phyloP scores from a whole-genome alignment of 2,113 vertebrate species.

The Sigmodon hispidus region DNA sequence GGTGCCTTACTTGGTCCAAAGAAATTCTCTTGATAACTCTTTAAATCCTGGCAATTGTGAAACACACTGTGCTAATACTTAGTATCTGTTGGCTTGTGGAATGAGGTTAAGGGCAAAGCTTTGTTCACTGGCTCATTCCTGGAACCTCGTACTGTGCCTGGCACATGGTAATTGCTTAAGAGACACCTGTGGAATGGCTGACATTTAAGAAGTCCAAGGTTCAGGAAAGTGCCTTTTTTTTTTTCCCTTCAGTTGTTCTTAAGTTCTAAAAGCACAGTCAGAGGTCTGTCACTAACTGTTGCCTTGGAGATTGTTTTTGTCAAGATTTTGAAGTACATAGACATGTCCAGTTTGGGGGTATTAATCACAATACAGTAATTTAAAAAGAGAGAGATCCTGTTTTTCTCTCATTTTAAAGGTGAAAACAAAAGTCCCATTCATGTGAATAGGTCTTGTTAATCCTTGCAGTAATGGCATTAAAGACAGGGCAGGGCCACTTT shows the following conservation, averaged over 20 bases:
- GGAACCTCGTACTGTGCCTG: neutral
- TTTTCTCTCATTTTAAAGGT: conserved; percentile 25
- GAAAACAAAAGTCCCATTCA: neutral
- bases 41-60: neutral
- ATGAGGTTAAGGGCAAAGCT: neutral
- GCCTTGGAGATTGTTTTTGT: neutral
- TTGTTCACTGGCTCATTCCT: neutral
- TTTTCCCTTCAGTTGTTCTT: neutral
- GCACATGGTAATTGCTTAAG: neutral
- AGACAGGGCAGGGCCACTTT: neutral
- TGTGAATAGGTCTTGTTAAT: conserved; percentile 3
- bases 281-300: neutral
- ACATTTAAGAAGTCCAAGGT: neutral
- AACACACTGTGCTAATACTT: neutral
- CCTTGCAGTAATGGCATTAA: neutral
- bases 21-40: neutral
- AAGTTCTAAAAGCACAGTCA: neutral
- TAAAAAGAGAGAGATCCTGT: neutral
- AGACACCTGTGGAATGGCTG: neutral
- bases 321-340: neutral
- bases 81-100: neutral
- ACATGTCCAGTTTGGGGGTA: neutral
- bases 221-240: neutral
- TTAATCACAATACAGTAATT: conserved; percentile 30
- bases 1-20: neutral